Evolutionary conservation across 2,113 vertebrate species (phyloP), one percentile per base, ranked within the genome.

Genomic region (Nansenia antarctica): DNA sequence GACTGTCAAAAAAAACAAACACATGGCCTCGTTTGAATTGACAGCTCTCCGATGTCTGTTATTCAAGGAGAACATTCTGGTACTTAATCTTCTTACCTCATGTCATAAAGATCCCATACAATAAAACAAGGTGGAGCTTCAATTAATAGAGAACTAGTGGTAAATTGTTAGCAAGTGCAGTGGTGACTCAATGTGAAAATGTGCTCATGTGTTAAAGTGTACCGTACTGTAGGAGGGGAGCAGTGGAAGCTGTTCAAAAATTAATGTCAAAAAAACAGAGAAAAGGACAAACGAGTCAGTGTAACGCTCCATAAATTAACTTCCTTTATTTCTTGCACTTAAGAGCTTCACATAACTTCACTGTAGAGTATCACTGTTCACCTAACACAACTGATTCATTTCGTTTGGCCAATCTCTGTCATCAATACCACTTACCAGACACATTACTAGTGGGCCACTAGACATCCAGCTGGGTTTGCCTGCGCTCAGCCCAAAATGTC

Each of bases 351-450:
- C 14, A 42, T 11, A 15, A 15, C 39, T 42, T 1, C 14, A 42
- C 18, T 42, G 39, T 42, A 42, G 59, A 71, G 60, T 78, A 69
- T 85, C 65, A 73, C 67, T 72, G 62, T 65, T 76, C 65, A 81
- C 31, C 9, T 61, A 82, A 78, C 74, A 77, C 80, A 77, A 78
- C 45, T 83, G 73, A 87, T 71, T 86, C 76, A 88, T 70, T 82
- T n/a, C n/a, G 70, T 68, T 64, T 86, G 82, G 78, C 78, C 52
- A 74, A 1, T 62, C 52, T 79, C 47, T 26, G 35, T 69, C 65
- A 80, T 70, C 78, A 81, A 86, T 72, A 70, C 24, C 78, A 76
- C 74, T 79, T 80, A 87, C 12, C 80, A 85, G 52, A 62, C 75
- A 83, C 73, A 73, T 74, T 64, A 74, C 68, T 68, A 20, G 62